A percentile compares a stretch with the other conserved stretches of the same genome.
Conservation (phyloP, 2,113 vertebrate genomes). For the Gallinago paraguaiae region DNA sequence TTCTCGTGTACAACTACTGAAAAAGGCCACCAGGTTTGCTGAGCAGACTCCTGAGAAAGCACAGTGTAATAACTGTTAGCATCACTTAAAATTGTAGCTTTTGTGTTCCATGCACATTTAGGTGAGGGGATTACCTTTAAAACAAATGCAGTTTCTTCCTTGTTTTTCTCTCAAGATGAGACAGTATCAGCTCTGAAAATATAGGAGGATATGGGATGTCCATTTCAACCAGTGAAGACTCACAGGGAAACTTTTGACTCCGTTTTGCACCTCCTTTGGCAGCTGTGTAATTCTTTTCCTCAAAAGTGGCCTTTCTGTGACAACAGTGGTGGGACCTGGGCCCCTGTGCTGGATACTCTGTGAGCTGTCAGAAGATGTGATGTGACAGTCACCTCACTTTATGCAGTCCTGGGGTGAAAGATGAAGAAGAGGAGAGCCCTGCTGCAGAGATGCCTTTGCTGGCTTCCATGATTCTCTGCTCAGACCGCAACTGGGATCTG, state of each 20-base stretch:
- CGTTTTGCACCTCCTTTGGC: neutral
- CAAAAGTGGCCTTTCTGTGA: neutral
- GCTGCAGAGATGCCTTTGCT: neutral
- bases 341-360: rapidly evolving
- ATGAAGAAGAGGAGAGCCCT: neutral
- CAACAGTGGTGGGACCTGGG: neutral
- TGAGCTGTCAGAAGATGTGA: neutral
- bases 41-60: neutral
- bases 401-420: neutral
- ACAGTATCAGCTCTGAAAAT: neutral
- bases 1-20: neutral
- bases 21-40: neutral
- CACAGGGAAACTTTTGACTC: neutral
- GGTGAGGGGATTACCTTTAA: neutral
- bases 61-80: neutral
- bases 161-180: neutral
- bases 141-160: neutral
- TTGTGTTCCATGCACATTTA: neutral
- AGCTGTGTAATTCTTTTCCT: neutral
- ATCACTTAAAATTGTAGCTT: neutral
- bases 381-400: neutral
- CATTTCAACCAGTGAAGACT: neutral
- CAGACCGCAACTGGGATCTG: neutral
- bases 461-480: neutral
- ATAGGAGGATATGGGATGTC: neutral